A percentile compares a stretch with the other conserved stretches of the same genome.
phyloP scores from a whole-genome alignment of 1,140 invertebrate genomes.

The Archivesica marissinica region DNA sequence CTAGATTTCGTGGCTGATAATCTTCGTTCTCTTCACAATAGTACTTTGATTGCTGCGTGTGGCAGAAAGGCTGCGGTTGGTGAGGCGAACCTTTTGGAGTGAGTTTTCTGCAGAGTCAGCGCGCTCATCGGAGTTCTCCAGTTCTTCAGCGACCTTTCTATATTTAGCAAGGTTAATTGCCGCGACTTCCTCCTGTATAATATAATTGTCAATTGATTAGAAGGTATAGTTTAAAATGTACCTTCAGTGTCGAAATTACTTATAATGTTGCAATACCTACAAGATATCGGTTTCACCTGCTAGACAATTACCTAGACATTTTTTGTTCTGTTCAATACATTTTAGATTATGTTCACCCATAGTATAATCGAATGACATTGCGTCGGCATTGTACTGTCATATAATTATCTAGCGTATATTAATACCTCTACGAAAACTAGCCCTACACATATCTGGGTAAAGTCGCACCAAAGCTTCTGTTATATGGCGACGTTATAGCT shows the following conservation, averaged over 20 bases:
- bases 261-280: too few relatives aligned
- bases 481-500: too few relatives aligned
- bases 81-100: conserved; percentile 98
- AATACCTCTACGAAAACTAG: too few relatives aligned
- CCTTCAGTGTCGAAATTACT: too few relatives aligned
- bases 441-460: too few relatives aligned
- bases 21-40: not conserved
- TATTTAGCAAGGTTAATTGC: conserved; percentile 99
- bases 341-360: not conserved
- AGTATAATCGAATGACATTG: not conserved
- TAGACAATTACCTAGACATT: too few relatives aligned
- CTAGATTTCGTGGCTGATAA: not conserved
- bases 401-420: too few relatives aligned
- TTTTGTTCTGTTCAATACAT: not conserved
- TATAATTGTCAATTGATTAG: not conserved
- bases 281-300: too few relatives aligned
- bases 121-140: conserved; percentile 99
- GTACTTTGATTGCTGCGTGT: conserved; percentile 69
- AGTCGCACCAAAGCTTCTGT: too few relatives aligned
- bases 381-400: too few relatives aligned
- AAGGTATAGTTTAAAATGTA: not conserved
- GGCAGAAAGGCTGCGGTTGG: conserved; percentile 90
- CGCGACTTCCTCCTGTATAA: conserved; percentile 95
- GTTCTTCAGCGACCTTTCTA: conserved; percentile 99
- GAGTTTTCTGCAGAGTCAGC: conserved; percentile 99